Evolutionary conservation across 2,888 invertebrate species (phyloP).

Genomic region (Lepidonotus clava): DNA sequence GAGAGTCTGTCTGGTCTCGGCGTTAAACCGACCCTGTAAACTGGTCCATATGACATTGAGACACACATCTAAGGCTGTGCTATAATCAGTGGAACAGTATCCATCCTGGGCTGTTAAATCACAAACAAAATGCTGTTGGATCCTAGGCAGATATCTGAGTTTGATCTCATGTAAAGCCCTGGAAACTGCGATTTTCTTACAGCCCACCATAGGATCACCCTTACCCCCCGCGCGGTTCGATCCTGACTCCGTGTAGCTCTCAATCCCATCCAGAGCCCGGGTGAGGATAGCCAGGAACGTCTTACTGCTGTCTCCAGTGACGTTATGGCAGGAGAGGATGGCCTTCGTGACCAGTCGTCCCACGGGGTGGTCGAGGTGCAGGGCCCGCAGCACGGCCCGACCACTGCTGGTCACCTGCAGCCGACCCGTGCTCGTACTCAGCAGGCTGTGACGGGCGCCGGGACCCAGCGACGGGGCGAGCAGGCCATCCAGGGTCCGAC

Average conservation of each 20-base stretch:
- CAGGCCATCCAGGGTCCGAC: constrained; percentile 49
- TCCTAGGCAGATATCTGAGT: neutral
- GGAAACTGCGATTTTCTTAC: neutral
- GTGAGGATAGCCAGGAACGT: constrained; percentile 61
- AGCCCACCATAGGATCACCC: neutral
- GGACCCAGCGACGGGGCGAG: constrained; percentile 69
- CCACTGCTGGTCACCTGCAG: constrained; percentile 67
- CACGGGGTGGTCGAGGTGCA: constrained; percentile 70
- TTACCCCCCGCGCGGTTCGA: neutral
- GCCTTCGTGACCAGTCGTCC: constrained; percentile 66
- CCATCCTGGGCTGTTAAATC: too few relatives aligned
- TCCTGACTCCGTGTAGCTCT: neutral
- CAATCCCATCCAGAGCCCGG: neutral
- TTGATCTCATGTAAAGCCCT: neutral
- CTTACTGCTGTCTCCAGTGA: constrained; percentile 68
- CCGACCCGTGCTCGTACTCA: constrained; percentile 67
- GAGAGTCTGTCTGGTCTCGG: neutral
- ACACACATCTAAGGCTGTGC: neutral
- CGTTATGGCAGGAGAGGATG: constrained; percentile 58
- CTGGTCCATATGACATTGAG: neutral
- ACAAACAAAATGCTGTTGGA: neutral
- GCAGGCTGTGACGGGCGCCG: constrained; percentile 66
- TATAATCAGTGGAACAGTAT: too few relatives aligned
- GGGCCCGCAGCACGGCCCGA: constrained; percentile 66
- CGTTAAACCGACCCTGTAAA: neutral